Evolutionary conservation across 2,888 invertebrate genomes (phyloP).

Genomic region (Acanthosepion esculentum): DNA sequence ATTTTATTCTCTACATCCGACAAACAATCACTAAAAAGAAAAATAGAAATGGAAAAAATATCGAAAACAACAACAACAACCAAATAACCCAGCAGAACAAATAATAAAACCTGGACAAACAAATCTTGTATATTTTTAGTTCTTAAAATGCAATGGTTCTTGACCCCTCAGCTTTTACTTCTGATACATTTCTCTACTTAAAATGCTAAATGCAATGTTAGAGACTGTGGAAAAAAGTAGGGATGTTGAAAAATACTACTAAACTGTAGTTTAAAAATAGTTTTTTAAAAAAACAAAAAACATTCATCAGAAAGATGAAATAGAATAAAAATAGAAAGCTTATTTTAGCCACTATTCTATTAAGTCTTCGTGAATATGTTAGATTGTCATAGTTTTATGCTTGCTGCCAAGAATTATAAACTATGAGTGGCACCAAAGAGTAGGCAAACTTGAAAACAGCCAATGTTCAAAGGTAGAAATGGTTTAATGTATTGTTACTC

Average conservation of each 20-base stretch:
- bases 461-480: too few relatives aligned
- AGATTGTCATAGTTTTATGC: not conserved
- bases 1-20: conserved; percentile 8
- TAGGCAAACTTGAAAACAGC: not conserved
- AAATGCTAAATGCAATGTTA: not conserved
- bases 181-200: not conserved
- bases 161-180: not conserved
- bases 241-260: not conserved
- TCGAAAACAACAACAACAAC: not conserved
- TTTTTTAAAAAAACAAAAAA: not conserved
- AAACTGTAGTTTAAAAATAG: not conserved
- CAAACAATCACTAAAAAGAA: not conserved
- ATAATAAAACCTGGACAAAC: not conserved
- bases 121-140: not conserved
- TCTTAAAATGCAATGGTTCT: not conserved
- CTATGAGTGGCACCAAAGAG: not conserved
- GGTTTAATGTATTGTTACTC: too few relatives aligned
- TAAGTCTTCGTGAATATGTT: not conserved
- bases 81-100: not conserved
- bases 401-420: not conserved
- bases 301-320: not conserved
- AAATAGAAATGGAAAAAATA: not conserved
- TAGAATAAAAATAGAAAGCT: not conserved
- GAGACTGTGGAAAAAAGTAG: not conserved
- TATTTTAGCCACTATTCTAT: not conserved